Evolutionary conservation across 2,797 vertebrate species (phyloP).

Genomic region (Epinephelus awoara): DNA sequence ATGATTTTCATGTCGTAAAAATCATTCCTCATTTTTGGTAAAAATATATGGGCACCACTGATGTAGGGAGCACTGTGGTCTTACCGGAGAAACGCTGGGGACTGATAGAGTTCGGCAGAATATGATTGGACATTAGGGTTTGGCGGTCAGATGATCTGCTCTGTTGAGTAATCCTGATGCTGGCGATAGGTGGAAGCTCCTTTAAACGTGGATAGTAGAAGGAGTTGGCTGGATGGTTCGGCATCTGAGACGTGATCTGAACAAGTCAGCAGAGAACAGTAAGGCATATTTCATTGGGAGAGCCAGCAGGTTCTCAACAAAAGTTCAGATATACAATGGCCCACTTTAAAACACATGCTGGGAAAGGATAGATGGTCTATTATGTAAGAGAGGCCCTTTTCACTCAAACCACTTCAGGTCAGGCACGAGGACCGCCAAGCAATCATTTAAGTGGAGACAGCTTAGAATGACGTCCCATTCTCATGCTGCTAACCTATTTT

Average conservation of each 20-base stretch:
- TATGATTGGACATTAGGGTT: constrained; percentile 85
- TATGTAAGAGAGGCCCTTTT: constrained; percentile 57
- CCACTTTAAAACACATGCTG: constrained; percentile 53
- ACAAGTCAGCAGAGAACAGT: constrained; percentile 32
- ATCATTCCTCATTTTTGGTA: neutral
- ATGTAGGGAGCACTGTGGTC: neutral
- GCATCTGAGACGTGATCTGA: constrained; percentile 88
- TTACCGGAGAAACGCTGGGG: constrained; percentile 84
- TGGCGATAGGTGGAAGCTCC: constrained; percentile 86
- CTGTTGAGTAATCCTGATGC: constrained; percentile 81
- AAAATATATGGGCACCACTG: neutral
- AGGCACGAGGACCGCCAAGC: constrained; percentile 49
- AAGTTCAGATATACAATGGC: constrained; percentile 42
- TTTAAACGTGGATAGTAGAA: constrained; percentile 88
- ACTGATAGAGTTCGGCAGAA: constrained; percentile 83
- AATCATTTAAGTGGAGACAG: constrained; percentile 60
- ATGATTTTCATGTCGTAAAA: neutral
- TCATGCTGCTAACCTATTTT: constrained; percentile 39
- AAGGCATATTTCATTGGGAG: constrained; percentile 34
- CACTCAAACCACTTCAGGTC: constrained; percentile 57
- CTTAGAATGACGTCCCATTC: constrained; percentile 47
- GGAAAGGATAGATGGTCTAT: constrained; percentile 43
- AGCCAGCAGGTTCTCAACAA: constrained; percentile 38
- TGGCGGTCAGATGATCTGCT: constrained; percentile 71
- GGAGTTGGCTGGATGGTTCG: constrained; percentile 89